phyloP scores from a whole-genome alignment of 2,888 invertebrate species.

The Trachelus stipa region DNA sequence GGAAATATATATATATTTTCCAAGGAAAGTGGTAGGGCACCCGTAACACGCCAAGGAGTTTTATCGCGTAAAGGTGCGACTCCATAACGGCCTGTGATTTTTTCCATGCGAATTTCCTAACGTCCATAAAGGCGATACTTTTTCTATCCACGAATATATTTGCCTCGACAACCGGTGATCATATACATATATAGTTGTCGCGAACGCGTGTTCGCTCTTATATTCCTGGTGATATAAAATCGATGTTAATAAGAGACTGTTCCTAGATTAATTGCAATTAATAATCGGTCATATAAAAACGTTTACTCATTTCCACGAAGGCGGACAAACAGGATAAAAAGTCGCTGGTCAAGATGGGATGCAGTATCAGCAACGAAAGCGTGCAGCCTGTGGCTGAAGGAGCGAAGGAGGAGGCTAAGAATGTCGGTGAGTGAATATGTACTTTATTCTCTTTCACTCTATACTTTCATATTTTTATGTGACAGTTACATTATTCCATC shows the following conservation, averaged over 20 bases:
- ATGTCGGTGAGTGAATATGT: conserved; percentile 53
- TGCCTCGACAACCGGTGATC: background rate
- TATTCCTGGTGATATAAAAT: conserved; percentile 5
- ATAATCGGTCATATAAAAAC: conserved; percentile 1
- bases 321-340: conserved; percentile 3
- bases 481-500: background rate
- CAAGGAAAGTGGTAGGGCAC: background rate
- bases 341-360: conserved; percentile 65
- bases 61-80: conserved; percentile 11
- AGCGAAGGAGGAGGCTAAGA: conserved; percentile 58
- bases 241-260: conserved; percentile 25
- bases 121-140: background rate
- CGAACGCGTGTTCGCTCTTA: background rate
- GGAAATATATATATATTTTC: conserved; percentile 2
- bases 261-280: background rate
- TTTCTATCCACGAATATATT: background rate
- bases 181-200: background rate
- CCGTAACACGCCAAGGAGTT: background rate
- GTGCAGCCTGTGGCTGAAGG: conserved; percentile 62
- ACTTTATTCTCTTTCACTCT: background rate
- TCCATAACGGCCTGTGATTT: background rate
- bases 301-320: conserved; percentile 4
- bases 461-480: background rate
- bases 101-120: background rate
- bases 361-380: conserved; percentile 74